These are phyloP conservation scores for Dyspetes luteomarginatus DNA, from an alignment of 2,888 invertebrate species.

Conservation along the genomic window DNA sequence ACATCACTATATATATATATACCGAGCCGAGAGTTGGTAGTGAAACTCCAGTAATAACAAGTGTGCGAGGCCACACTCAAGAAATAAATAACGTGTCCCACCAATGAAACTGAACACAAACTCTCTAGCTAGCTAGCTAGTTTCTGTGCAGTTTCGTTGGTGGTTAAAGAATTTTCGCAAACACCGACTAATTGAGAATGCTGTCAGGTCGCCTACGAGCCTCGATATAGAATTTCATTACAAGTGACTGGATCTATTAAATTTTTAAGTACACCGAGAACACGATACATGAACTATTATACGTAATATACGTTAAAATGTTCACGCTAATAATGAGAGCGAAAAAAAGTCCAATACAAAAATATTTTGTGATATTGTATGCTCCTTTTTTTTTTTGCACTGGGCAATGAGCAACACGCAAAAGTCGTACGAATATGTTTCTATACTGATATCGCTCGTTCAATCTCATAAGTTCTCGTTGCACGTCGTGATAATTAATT, in stretches of 20 bases:
- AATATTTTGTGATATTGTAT: constrained; percentile 6
- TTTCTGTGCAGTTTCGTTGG: no score
- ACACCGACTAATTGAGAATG: no score
- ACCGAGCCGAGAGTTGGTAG: no score
- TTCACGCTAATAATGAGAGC: not conserved
- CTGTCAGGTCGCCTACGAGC: no score
- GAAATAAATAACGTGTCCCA: no score
- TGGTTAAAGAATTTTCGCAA: no score
- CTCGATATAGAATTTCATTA: constrained; percentile 37
- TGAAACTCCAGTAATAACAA: no score
- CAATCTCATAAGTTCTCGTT: constrained; percentile 12
- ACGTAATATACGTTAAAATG: not conserved
- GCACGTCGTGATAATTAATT: not conserved
- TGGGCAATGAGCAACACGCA: not conserved
- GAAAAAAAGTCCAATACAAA: not conserved
- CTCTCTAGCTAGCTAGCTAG: no score
- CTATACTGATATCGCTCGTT: not conserved
- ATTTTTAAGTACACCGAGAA: constrained; percentile 3
- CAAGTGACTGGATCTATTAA: constrained; percentile 20
- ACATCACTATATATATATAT: no score
- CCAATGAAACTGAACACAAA: no score
- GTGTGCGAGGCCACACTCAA: no score
- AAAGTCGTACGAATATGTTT: constrained; percentile 23
- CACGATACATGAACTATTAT: constrained; percentile 16
- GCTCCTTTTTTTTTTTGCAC: not conserved